These are phyloP conservation scores for Meta bourneti DNA, from an alignment of 2,888 invertebrate species.

Conservation along the genomic window DNA sequence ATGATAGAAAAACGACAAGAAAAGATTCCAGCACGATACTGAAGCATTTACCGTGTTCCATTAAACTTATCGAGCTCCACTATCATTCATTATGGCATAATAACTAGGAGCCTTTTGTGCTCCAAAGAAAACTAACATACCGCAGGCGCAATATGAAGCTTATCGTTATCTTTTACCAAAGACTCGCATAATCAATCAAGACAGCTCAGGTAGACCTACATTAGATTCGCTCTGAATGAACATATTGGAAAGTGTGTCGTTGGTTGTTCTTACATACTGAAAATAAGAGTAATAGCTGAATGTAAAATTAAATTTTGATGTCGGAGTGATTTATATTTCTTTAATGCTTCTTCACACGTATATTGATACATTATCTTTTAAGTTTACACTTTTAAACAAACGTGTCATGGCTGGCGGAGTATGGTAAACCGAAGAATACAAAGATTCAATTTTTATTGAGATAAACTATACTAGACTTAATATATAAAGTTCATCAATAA, in stretches of 20 bases:
- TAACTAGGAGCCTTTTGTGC: constrained; percentile 50
- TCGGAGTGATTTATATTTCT: not conserved
- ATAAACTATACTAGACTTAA: not conserved
- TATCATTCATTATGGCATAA: constrained; percentile 59
- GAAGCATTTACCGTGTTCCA: constrained; percentile 17
- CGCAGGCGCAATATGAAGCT: constrained; percentile 21
- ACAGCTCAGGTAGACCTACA: not conserved
- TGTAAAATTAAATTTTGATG: constrained; percentile 21
- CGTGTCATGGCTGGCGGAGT: not conserved
- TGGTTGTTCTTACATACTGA: not conserved
- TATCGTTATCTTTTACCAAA: constrained; percentile 28
- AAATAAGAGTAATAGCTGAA: not conserved
- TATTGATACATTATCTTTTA: not conserved
- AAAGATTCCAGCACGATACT: constrained; percentile 30
- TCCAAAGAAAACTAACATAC: constrained; percentile 30
- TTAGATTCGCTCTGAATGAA: constrained; percentile 2
- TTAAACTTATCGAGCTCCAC: constrained; percentile 49
- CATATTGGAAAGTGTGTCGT: not conserved
- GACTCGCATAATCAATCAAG: constrained; percentile 46
- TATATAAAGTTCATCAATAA: no score
- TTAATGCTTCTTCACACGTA: not conserved
- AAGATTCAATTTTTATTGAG: not conserved
- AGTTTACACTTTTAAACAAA: not conserved
- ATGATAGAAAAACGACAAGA: not conserved
- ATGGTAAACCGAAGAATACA: not conserved